These are phyloP conservation scores for Parapsyche elsis DNA, from an alignment of 1,140 invertebrate species.

Conservation along the genomic window DNA sequence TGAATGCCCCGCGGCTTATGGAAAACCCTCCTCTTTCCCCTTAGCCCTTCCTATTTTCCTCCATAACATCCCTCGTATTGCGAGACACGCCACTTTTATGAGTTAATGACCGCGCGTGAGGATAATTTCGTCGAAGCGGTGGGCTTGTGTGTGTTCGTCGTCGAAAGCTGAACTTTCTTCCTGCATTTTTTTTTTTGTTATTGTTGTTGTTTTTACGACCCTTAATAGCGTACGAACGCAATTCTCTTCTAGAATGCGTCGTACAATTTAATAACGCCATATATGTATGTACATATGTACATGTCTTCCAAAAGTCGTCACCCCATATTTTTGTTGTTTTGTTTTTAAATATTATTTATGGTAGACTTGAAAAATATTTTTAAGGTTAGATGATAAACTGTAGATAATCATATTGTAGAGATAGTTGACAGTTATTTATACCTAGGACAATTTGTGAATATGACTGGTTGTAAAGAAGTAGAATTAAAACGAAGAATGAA, in stretches of 20 bases:
- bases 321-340: too few species aligned
- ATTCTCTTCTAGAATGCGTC: neutral
- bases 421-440: too few species aligned
- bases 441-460: too few species aligned
- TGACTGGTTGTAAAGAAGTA: too few species aligned
- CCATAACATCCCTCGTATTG: conserved; percentile 31
- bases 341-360: too few species aligned
- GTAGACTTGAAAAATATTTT: too few species aligned
- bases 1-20: conserved; percentile 42
- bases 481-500: too few species aligned
- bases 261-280: neutral
- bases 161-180: conserved; percentile 36
- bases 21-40: neutral
- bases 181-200: conserved; percentile 35
- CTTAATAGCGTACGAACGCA: conserved; percentile 22
- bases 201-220: conserved; percentile 48
- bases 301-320: too few species aligned
- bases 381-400: too few species aligned
- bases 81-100: conserved; percentile 52
- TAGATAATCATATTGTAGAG: too few species aligned
- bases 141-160: neutral
- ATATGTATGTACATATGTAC: neutral
- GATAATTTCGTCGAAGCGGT: conserved; percentile 49
- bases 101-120: conserved; percentile 54
- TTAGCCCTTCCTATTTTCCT: neutral